Percentiles rank a stretch among this genome's conserved stretches.
phyloP scores from a whole-genome alignment of 1,140 invertebrate species.

The Chelonus insularis region DNA sequence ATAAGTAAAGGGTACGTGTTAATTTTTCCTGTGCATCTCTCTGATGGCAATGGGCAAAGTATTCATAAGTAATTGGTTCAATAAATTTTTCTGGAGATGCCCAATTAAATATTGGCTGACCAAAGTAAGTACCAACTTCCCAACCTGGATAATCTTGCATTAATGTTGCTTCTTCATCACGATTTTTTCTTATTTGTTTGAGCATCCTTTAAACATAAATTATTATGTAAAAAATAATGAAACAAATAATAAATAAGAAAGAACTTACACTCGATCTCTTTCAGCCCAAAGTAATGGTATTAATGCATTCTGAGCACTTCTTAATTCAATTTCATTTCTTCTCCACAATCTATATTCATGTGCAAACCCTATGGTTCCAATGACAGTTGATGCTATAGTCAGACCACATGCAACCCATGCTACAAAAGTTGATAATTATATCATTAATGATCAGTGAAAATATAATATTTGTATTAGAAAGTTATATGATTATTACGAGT shows the following conservation, averaged over 20 bases:
- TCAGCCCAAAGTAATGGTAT: constrained; percentile 79
- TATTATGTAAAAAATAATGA: constrained; percentile 28
- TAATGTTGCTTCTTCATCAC: constrained; percentile 81
- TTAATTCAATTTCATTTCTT: constrained; percentile 70
- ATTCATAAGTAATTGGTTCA: constrained; percentile 69
- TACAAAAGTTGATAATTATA: too few species aligned
- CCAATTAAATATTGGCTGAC: constrained; percentile 73
- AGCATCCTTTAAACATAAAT: constrained; percentile 61
- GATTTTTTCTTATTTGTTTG: constrained; percentile 77
- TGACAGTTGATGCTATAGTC: constrained; percentile 54
- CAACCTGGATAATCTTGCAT: constrained; percentile 89
- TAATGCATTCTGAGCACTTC: constrained; percentile 73
- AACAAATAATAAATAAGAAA: too few species aligned
- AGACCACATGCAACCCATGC: constrained; percentile 22
- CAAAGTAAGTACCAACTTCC: constrained; percentile 85
- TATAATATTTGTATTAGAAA: too few species aligned
- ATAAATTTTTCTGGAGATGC: constrained; percentile 61
- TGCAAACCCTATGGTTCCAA: constrained; percentile 65
- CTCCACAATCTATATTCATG: constrained; percentile 58
- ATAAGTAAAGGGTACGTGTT: too few species aligned
- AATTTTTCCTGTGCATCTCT: background rate
- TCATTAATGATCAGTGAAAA: too few species aligned
- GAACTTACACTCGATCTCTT: constrained; percentile 73
- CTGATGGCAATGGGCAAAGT: constrained; percentile 65
- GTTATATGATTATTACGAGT: constrained; percentile 65